Evolutionary conservation across 2,113 vertebrate species (phyloP).

Genomic region (Dicentrarchus labrax): DNA sequence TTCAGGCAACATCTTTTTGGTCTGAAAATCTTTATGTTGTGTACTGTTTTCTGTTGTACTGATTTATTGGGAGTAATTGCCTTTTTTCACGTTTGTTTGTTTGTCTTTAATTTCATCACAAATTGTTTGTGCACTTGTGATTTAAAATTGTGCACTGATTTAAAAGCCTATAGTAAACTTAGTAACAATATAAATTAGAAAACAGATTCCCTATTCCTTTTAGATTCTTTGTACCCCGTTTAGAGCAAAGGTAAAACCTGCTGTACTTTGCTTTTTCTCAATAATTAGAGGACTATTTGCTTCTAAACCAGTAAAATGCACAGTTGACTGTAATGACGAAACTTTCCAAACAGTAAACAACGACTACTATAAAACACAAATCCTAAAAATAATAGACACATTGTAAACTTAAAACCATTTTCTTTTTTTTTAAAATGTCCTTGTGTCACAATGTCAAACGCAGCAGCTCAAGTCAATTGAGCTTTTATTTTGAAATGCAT

Average conservation of each 20-base stretch:
- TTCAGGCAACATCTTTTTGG: neutral
- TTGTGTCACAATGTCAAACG: neutral
- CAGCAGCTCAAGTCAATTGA: no score
- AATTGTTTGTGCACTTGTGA: neutral
- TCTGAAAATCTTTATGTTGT: neutral
- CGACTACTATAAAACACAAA: neutral
- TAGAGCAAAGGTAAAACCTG: neutral
- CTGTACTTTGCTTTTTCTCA: neutral
- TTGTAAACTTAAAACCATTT: slow-evolving; percentile 3
- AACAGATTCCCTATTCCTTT: neutral
- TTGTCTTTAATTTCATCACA: neutral
- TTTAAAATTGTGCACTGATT: no score
- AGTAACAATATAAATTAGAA: neutral
- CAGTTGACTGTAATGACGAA: no score
- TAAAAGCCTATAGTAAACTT: neutral
- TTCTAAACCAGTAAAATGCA: no score
- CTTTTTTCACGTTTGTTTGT: neutral
- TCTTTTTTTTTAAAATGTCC: no score
- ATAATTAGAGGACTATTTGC: neutral
- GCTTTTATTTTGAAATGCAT: slow-evolving; percentile 40
- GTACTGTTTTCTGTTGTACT: neutral
- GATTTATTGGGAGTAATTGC: neutral
- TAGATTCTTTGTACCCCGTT: neutral
- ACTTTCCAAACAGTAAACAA: no score
- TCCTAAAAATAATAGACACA: neutral